A percentile compares a stretch with the other conserved stretches of the same genome.
Conservation (phyloP, 2,113 vertebrate species). For the Axis porcinus region DNA sequence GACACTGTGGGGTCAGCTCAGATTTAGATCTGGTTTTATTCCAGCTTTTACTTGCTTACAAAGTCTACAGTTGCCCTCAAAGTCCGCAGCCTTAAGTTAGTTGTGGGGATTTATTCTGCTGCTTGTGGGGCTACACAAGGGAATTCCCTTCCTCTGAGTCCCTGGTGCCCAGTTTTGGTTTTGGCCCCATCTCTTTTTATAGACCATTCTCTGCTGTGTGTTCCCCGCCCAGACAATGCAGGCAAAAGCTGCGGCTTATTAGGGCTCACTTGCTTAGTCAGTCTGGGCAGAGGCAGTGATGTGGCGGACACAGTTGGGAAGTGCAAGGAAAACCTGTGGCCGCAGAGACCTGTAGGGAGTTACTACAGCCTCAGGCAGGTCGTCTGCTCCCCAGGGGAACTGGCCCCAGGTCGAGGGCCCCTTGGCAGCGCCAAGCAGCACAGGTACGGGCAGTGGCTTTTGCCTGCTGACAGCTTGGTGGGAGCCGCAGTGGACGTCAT, state of each 20-base stretch:
- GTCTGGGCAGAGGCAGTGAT: background rate
- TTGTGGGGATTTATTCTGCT: background rate
- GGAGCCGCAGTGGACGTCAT: fast-evolving
- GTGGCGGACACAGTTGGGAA: background rate
- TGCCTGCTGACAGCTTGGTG: background rate
- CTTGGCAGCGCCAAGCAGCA: background rate
- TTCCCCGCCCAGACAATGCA: background rate
- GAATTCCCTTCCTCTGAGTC: background rate
- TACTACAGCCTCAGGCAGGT: background rate
- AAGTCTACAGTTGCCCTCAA: background rate
- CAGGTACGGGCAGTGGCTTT: background rate
- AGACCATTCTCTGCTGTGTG: background rate
- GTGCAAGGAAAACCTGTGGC: background rate
- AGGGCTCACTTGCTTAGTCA: background rate
- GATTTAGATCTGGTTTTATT: background rate
- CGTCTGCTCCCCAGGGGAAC: background rate
- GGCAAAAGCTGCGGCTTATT: background rate
- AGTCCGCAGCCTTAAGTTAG: background rate
- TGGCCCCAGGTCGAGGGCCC: background rate
- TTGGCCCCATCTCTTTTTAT: background rate
- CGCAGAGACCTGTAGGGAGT: background rate
- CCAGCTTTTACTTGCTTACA: background rate
- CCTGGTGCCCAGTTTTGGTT: background rate
- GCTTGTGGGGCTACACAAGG: background rate
- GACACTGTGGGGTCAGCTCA: background rate